A percentile compares a stretch with the other conserved stretches of the same genome.
These are phyloP conservation scores for Diaphora mendica DNA, from an alignment of 2,888 invertebrate species.

Conservation along the genomic window DNA sequence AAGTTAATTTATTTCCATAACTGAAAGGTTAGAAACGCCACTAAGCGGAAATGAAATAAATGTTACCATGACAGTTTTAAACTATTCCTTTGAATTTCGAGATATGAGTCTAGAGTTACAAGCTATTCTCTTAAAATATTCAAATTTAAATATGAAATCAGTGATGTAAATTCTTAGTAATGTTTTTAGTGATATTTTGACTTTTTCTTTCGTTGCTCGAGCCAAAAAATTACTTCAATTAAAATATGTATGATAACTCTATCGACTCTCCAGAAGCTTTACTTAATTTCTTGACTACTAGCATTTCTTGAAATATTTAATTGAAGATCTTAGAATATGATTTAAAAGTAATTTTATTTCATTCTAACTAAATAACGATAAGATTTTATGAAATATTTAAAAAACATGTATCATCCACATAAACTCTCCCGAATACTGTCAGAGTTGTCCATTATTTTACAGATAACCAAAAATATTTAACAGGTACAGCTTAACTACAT, in stretches of 20 bases:
- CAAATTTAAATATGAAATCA: background rate
- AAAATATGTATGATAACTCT: background rate
- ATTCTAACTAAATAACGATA: background rate
- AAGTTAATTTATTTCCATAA: background rate
- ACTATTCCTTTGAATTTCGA: background rate
- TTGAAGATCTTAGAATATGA: background rate
- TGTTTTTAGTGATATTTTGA: background rate
- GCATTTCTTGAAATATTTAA: background rate
- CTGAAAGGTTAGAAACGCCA: background rate
- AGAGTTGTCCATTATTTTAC: background rate
- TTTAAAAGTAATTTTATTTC: background rate
- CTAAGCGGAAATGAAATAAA: background rate
- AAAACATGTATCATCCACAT: background rate
- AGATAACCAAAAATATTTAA: background rate
- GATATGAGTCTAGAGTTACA: background rate
- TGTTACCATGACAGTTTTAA: background rate
- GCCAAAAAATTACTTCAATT: background rate
- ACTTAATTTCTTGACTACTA: background rate
- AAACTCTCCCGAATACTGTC: background rate
- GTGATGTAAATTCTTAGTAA: background rate
- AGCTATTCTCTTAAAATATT: background rate
- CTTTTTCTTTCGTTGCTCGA: background rate
- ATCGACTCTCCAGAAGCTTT: background rate
- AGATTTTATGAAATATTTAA: background rate
- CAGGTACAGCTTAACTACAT: conserved; percentile 43